Evolutionary conservation across 1,140 invertebrate genomes (phyloP), one percentile per base, ranked within the genome.

Genomic region (Ceratoteleas bidentatus): DNA sequence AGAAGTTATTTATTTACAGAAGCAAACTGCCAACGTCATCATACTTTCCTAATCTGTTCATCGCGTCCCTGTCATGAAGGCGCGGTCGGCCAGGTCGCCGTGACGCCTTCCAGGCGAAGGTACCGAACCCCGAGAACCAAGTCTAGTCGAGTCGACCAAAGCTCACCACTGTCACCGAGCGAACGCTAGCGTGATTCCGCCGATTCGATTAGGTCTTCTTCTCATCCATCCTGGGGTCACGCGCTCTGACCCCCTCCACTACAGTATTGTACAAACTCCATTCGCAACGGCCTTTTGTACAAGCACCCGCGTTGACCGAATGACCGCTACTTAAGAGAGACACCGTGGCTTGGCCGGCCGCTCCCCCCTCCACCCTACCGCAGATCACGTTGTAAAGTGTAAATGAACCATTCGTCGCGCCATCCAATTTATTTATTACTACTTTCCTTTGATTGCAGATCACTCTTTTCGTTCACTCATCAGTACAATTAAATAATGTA

Each of bases 1-100:
- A 88, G 80, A 87, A 87, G 87, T 86, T 90, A 90, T 90, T 90
- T 90, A 90, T 90, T 90, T 87, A 89, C 84, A 82, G 85, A 89
- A 85, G 52, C 83, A 89, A 88, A 84, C 88, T 90, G 87, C 87
- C 87, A 87, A 89, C 57, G 53, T 79, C 76, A 78, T 84, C 72
- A 62, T 66, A 74, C 54, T 78, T 53, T 76, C 36, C 72, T 69
- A 77, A 74, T 81, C 79, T 73, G 75, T 82, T 83, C 60, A 81
- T 81, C 62, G 72, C 76, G 53, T 54, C 76, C 77, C 80, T 73
- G 52, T 77, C 69, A 58, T 78, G 14, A 72, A 9, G 11, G 57
- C 14, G 10, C 43, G 52, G 11, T 60, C 6, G 50, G 15, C 6
- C 0, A 8, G 13, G 70, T 54, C 53, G 16, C 14, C 32, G 13